These are phyloP conservation scores for Fundulus diaphanus DNA, from an alignment of 2,797 vertebrate species.

Conservation along the genomic window DNA sequence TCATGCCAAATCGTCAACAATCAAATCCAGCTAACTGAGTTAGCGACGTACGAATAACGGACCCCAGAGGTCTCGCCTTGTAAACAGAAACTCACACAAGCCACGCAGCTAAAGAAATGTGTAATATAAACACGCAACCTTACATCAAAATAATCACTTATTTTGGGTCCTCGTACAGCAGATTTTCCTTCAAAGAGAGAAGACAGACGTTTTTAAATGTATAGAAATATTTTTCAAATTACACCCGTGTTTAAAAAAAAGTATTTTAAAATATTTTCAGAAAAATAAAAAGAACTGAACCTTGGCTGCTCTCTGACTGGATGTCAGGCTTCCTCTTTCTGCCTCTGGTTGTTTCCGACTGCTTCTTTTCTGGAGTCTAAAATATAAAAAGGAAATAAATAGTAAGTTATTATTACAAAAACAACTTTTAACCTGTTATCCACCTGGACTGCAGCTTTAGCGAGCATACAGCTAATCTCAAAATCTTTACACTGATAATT, in stretches of 20 bases:
- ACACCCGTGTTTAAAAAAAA: conserved; percentile 13
- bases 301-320: conserved; percentile 98
- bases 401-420: background rate
- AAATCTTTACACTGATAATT: background rate
- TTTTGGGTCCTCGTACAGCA: conserved; percentile 93
- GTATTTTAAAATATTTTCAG: background rate
- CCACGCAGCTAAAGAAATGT: background rate
- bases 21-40: no score
- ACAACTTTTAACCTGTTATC: conserved; percentile 1
- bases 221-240: conserved; percentile 18
- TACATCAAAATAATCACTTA: conserved; percentile 99
- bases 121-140: conserved; percentile 62
- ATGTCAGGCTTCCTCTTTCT: conserved; percentile 97
- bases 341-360: conserved; percentile 91
- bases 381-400: conserved; percentile 18
- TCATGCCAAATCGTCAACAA: no score
- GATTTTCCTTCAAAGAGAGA: conserved; percentile 87
- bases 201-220: conserved; percentile 20
- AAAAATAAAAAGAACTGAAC: conserved; percentile 68
- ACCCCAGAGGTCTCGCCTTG: conserved; percentile 20
- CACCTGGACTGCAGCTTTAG: background rate
- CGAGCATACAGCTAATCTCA: background rate
- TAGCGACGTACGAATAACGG: no score
- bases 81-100: conserved; percentile 16
- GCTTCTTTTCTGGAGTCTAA: conserved; percentile 98